A percentile compares a stretch with the other conserved stretches of the same genome.
These are phyloP conservation scores for Mastacembelus armatus DNA, from an alignment of 2,797 vertebrate genomes.

Conservation along the genomic window DNA sequence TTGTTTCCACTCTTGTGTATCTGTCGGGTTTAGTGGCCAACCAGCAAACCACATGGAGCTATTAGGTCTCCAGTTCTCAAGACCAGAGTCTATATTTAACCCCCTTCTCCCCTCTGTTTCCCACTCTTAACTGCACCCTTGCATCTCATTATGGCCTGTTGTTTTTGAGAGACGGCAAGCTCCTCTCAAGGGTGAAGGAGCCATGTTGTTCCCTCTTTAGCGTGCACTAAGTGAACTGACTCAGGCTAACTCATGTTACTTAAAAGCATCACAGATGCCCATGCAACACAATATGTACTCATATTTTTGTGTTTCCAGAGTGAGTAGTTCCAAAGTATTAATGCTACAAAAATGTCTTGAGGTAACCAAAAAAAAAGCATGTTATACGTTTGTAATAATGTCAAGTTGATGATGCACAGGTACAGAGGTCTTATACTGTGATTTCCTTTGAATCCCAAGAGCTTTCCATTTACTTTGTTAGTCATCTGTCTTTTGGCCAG, in stretches of 20 bases:
- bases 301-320: conserved; percentile 19
- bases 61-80: conserved; percentile 66
- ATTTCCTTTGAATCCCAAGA: neutral
- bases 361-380: too few relatives aligned
- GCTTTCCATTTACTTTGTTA: neutral
- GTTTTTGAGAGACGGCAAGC: conserved; percentile 58
- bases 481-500: neutral
- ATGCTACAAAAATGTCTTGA: too few relatives aligned
- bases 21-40: conserved; percentile 58
- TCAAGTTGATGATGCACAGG: neutral
- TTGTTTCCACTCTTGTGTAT: conserved; percentile 65
- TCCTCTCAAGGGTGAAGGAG: conserved; percentile 42
- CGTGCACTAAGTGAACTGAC: conserved; percentile 15
- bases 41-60: conserved; percentile 67
- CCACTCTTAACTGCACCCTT: conserved; percentile 51
- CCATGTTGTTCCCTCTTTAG: conserved; percentile 46
- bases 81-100: conserved; percentile 77
- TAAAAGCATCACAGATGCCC: conserved; percentile 6
- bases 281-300: conserved; percentile 10
- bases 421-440: neutral
- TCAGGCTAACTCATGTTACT: conserved; percentile 28
- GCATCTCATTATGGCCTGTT: conserved; percentile 69
- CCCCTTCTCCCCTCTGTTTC: conserved; percentile 52
- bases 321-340: conserved; percentile 19
- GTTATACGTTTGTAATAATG: neutral